Base-by-base conservation (phyloP, 2,888 invertebrate species). In the Psylliodes chrysocephalus region DNA sequence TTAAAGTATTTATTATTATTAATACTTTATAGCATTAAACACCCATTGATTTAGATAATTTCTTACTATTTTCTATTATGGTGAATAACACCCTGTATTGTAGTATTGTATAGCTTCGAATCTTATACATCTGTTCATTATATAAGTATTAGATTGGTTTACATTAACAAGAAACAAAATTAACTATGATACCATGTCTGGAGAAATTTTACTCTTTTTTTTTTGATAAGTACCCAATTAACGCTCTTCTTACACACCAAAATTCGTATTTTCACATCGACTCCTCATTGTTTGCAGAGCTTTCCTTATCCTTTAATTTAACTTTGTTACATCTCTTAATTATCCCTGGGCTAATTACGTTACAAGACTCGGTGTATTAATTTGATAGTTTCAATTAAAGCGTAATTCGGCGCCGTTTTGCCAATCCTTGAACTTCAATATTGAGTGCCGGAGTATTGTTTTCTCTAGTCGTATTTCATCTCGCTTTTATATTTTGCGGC, bases 271-370 rank as follows among this genome's bases (percentile, higher is more conserved):
- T 64, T 64, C 42, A 25, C 42, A 30, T 60, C 56, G 52, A 35
- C 44, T 56, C 42, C 52, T 25, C 33, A 56, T 52, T 64, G 60
- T 64, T 64, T 60, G 60, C 56, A 33, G 35, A 59, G 51, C 60
- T 51, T 51, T 60, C 60, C 40, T 60, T 44, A 55, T 64, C 60
- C 55, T 42, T 55, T 55, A 42, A 64, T 64, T 55, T 44, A 25
- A 25, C 60, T 64, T 54, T 38, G 54, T 59, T 56, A 53, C 46
- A 42, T 54, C 66, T 66, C 51, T 35, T 57, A 62, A 66, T 66
- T 59, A 66, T 38, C 52, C 47, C n/a, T 0, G 40, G 42, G 54
- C 53, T 66, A 66, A 66, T 66, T 66, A 42, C 35, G 53, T 67
- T 42, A 61, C 17, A 59, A 63, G 25, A 19, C 49, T 59, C 55